Evolutionary conservation across 2,113 vertebrate species (phyloP).

Genomic region (Blennius ocellaris): DNA sequence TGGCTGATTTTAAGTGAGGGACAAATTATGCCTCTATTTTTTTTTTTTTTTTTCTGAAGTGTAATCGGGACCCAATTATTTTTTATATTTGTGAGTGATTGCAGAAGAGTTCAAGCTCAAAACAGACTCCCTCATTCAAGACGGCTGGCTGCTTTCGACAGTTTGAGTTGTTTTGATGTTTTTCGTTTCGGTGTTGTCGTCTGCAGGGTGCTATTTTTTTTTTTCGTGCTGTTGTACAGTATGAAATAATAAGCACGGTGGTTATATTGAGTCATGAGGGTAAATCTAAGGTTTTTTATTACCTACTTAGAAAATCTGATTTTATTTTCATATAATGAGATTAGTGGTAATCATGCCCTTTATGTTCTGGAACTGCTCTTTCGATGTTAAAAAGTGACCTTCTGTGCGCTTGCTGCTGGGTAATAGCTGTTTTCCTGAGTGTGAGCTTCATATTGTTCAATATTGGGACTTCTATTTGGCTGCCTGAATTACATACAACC

Average conservation of each 20-base stretch:
- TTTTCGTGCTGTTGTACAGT: not conserved
- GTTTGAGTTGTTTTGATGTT: conserved; percentile 27
- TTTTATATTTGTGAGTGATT: conserved; percentile 24
- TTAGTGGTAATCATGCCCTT: conserved; percentile 24
- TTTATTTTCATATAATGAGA: not conserved
- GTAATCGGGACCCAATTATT: conserved; percentile 44
- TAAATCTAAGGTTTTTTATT: conserved; percentile 11
- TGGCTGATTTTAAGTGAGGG: conserved; percentile 42
- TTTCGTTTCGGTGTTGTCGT: not conserved
- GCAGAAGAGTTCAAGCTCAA: conserved; percentile 8
- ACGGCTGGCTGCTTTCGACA: conserved; percentile 8
- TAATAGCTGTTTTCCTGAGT: conserved; percentile 15
- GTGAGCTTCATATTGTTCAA: conserved; percentile 11
- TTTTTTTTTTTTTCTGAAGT: not conserved
- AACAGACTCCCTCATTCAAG: not conserved
- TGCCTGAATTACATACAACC: not conserved
- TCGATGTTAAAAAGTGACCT: conserved; percentile 7
- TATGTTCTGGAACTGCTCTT: not conserved
- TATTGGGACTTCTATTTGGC: conserved; percentile 30
- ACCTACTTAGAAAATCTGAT: not conserved
- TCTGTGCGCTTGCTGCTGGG: not conserved
- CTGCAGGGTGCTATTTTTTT: not conserved
- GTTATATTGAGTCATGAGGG: not conserved
- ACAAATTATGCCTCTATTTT: conserved; percentile 37
- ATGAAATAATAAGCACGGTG: not conserved